phyloP scores from a whole-genome alignment of 2,797 vertebrate genomes.

The Ptychadena robeensis region DNA sequence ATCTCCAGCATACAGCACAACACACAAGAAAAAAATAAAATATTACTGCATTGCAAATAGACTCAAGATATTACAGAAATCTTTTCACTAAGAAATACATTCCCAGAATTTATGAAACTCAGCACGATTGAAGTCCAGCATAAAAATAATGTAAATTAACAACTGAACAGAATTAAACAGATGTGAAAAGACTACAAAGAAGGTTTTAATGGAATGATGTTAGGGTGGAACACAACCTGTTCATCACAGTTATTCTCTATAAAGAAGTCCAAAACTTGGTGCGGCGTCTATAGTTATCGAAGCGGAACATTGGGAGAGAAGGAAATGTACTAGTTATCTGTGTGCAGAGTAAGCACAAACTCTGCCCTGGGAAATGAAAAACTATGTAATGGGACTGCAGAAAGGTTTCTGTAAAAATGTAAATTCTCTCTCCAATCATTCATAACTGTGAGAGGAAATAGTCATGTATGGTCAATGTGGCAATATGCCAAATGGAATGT shows the following conservation, averaged over 20 bases:
- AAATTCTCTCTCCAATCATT: not conserved
- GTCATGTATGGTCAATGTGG: not conserved
- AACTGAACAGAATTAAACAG: not conserved
- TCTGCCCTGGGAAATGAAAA: slow-evolving; percentile 1
- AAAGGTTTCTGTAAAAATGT: not conserved
- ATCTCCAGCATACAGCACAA: too few relatives aligned
- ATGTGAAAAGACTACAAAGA: not conserved
- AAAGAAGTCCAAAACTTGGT: not conserved
- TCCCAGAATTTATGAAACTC: not conserved
- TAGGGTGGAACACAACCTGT: too few relatives aligned
- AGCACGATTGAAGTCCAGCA: not conserved
- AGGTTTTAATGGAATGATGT: not conserved
- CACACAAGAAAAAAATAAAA: too few relatives aligned
- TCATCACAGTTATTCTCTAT: too few relatives aligned
- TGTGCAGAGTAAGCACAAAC: slow-evolving; percentile 9
- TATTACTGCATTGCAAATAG: too few relatives aligned
- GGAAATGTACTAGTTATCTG: not conserved
- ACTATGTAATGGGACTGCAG: not conserved
- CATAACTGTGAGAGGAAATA: not conserved
- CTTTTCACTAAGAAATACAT: too few relatives aligned
- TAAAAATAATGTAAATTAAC: not conserved
- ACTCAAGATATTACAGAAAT: too few relatives aligned
- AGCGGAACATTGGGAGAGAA: not conserved
- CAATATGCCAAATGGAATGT: too few relatives aligned
- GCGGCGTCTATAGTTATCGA: not conserved